Conservation (phyloP, 2,113 vertebrate species). For the Stegostoma tigrinum region DNA sequence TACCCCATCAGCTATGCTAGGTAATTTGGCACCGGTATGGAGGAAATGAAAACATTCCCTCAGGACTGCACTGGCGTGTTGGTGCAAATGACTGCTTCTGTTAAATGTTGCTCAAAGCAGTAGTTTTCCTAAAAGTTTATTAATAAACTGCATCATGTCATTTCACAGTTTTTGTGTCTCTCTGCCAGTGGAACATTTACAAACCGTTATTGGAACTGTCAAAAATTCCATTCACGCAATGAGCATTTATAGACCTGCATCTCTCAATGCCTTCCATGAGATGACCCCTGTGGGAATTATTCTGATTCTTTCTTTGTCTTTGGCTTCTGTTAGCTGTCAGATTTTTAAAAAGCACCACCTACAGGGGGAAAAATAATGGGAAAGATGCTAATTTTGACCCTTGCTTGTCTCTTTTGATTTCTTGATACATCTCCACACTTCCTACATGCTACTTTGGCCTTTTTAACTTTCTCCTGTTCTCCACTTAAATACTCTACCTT, state of each 20-base stretch:
- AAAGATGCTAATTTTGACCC: neutral
- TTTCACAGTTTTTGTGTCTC: neutral
- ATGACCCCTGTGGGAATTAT: neutral
- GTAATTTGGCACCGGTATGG: neutral
- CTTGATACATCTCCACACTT: neutral
- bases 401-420: neutral
- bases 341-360: neutral
- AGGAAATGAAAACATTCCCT: neutral
- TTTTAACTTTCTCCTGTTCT: neutral
- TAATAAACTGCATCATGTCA: neutral
- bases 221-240: neutral
- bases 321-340: neutral
- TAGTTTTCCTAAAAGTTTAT: neutral
- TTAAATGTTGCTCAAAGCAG: neutral
- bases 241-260: neutral
- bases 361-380: neutral
- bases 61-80: neutral
- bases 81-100: neutral
- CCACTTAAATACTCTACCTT: neutral
- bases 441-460: neutral
- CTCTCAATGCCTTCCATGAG: neutral
- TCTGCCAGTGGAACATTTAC: neutral
- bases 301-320: neutral
- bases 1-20: neutral
- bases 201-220: neutral